These are phyloP conservation scores for Eupithecia dodoneata DNA, from an alignment of 2,888 invertebrate species.

Conservation along the genomic window DNA sequence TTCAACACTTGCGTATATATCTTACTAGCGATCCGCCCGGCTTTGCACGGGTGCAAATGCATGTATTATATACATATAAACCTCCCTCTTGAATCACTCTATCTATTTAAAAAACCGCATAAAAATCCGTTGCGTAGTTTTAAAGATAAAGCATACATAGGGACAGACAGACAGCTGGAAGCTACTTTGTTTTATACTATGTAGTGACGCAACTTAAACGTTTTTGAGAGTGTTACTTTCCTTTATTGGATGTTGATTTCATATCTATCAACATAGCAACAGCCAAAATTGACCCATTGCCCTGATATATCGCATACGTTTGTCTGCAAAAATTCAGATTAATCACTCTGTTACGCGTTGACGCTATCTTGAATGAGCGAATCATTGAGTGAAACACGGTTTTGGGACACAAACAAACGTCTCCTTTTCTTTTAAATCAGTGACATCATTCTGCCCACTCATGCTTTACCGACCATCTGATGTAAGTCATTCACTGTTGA, in stretches of 20 bases:
- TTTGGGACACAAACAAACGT: conserved; percentile 12
- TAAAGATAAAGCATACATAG: too few relatives aligned
- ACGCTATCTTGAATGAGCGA: conserved; percentile 41
- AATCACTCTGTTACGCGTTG: conserved; percentile 30
- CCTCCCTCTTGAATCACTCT: too few relatives aligned
- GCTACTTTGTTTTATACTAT: too few relatives aligned
- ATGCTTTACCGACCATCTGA: background rate
- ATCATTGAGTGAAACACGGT: conserved; percentile 15
- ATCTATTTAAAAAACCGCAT: too few relatives aligned
- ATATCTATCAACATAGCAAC: conserved; percentile 4
- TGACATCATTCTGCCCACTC: conserved; percentile 13
- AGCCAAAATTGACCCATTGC: conserved; percentile 25
- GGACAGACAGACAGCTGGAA: too few relatives aligned
- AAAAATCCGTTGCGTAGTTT: too few relatives aligned
- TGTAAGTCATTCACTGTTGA: conserved; percentile 14
- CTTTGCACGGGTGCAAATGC: too few relatives aligned
- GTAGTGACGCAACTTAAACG: background rate
- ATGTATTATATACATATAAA: too few relatives aligned
- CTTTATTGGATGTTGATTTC: background rate
- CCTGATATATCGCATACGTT: conserved; percentile 21
- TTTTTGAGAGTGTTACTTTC: background rate
- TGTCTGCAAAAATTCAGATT: conserved; percentile 30
- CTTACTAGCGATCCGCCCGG: too few relatives aligned
- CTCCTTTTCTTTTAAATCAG: conserved; percentile 8
- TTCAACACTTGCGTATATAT: background rate